Evolutionary conservation across 2,113 vertebrate genomes (phyloP).

Genomic region (Lagopus muta): DNA sequence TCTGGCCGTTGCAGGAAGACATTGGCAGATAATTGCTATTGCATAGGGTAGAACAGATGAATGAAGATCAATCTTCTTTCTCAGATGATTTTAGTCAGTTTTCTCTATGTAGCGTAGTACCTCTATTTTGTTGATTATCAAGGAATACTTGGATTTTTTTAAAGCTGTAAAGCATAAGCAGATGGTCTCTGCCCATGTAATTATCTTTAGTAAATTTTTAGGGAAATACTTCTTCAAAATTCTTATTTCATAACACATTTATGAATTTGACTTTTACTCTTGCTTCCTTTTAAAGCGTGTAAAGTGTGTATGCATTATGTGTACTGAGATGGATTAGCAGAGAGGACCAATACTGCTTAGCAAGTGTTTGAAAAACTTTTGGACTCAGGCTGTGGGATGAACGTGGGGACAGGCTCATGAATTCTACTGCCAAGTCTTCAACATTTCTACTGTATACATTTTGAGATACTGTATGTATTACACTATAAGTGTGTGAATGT

Average conservation of each 20-base stretch:
- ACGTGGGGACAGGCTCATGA: not conserved
- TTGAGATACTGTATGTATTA: not conserved
- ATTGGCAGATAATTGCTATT: not conserved
- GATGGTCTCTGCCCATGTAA: not conserved
- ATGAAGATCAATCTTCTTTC: not conserved
- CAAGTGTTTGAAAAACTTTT: not conserved
- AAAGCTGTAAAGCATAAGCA: not conserved
- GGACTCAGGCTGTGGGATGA: not conserved
- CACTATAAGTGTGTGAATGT: not conserved
- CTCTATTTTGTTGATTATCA: not conserved
- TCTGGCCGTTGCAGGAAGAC: not conserved
- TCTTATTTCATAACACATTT: not conserved
- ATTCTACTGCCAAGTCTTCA: not conserved
- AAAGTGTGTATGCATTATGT: not conserved
- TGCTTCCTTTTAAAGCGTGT: not conserved
- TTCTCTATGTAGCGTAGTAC: not conserved
- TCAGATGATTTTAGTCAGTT: not conserved
- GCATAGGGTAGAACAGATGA: not conserved
- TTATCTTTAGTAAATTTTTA: not conserved
- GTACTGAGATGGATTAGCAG: not conserved
- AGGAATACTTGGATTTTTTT: not conserved
- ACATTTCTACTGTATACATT: not conserved
- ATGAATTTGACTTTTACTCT: not conserved
- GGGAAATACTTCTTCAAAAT: not conserved
- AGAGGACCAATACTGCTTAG: not conserved